phyloP scores from a whole-genome alignment of 2,113 vertebrate species.

The Chlorocebus sabaeus region DNA sequence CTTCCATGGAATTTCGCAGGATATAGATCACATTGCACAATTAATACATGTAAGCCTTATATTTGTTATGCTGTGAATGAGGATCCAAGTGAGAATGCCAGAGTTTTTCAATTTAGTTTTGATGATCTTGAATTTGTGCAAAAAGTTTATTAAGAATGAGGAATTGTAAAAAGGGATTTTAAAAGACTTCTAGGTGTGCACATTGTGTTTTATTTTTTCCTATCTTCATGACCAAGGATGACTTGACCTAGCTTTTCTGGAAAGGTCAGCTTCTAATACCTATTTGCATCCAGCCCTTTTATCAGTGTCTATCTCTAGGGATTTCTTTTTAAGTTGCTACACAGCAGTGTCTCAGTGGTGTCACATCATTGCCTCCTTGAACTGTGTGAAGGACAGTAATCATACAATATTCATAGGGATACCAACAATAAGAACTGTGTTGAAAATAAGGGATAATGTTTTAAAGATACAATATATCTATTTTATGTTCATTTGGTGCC shows the following conservation, averaged over 20 bases:
- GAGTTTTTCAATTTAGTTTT: not conserved
- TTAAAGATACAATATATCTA: not conserved
- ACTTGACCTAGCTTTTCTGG: not conserved
- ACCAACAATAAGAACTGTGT: not conserved
- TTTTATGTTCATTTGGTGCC: not conserved
- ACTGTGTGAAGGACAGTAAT: not conserved
- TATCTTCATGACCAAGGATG: not conserved
- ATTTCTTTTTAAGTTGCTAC: not conserved
- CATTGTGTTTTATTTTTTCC: not conserved
- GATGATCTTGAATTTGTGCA: not conserved
- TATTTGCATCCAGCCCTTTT: not conserved
- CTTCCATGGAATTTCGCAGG: not conserved
- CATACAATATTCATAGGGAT: conserved; percentile 19
- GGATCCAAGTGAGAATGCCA: not conserved
- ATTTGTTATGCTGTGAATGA: not conserved
- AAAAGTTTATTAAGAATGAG: not conserved
- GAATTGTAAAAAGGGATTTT: not conserved
- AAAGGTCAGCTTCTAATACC: not conserved
- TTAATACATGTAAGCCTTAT: not conserved
- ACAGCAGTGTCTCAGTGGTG: not conserved
- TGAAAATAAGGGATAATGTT: not conserved
- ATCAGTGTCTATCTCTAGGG: not conserved
- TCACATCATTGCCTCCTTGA: not conserved
- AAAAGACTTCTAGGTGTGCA: not conserved
- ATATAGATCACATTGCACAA: not conserved